Percentiles rank a stretch among this genome's conserved stretches.
phyloP scores from a whole-genome alignment of 2,888 invertebrate genomes.

The Subacronicta megacephala region DNA sequence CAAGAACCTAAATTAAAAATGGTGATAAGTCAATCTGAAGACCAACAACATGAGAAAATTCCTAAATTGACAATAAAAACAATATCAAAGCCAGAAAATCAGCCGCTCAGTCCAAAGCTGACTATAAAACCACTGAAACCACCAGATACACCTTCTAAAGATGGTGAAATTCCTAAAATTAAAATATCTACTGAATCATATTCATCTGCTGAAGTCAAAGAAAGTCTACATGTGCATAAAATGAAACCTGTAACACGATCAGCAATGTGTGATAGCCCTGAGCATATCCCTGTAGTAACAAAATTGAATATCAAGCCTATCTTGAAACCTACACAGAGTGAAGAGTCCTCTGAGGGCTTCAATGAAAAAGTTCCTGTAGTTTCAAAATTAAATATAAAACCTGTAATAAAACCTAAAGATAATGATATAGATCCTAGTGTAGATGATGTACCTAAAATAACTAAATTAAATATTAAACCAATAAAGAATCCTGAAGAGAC shows the following conservation, averaged over 20 bases:
- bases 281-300: constrained; percentile 81
- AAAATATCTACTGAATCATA: constrained; percentile 73
- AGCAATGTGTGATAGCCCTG: constrained; percentile 69
- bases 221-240: constrained; percentile 87
- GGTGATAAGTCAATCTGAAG: constrained; percentile 79
- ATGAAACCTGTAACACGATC: constrained; percentile 85
- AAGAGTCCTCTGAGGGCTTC: constrained; percentile 70
- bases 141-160: constrained; percentile 69
- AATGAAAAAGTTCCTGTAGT: constrained; percentile 85
- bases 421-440: constrained; percentile 82
- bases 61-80: constrained; percentile 86
- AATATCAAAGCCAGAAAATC: constrained; percentile 76
- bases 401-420: constrained; percentile 85
- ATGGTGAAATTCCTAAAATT: constrained; percentile 68
- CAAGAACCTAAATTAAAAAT: constrained; percentile 80
- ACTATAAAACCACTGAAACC: constrained; percentile 86
- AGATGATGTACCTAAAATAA: constrained; percentile 87
- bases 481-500: constrained; percentile 83
- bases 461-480: constrained; percentile 89
- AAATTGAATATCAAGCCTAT: constrained; percentile 86
- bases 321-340: constrained; percentile 79
- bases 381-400: constrained; percentile 89
- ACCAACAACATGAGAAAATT: constrained; percentile 76
- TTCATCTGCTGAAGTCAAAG: constrained; percentile 71
- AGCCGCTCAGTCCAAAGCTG: constrained; percentile 84